phyloP scores from a whole-genome alignment of 2,113 vertebrate species.

The Nibea albiflora region DNA sequence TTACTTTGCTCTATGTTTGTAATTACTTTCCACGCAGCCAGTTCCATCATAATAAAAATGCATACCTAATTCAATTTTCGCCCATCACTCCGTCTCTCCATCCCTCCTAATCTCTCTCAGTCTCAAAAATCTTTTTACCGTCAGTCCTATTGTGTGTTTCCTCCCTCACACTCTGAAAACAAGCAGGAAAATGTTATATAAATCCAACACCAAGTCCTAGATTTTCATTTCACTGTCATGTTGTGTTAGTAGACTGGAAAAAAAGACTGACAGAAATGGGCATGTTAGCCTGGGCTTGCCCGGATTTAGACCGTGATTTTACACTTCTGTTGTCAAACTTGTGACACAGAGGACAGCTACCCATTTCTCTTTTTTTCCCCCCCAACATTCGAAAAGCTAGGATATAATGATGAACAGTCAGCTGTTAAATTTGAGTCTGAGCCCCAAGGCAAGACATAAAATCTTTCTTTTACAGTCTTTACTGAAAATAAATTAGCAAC shows the following conservation, averaged over 20 bases:
- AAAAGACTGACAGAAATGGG: constrained; percentile 52
- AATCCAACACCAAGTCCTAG: constrained; percentile 43
- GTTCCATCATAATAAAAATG: constrained; percentile 22
- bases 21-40: constrained; percentile 10
- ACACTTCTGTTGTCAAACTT: constrained; percentile 49
- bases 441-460: not conserved
- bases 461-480: not conserved
- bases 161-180: constrained; percentile 41
- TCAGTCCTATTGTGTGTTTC: constrained; percentile 13
- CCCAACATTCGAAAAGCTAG: not conserved
- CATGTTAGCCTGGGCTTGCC: constrained; percentile 32
- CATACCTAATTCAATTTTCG: constrained; percentile 7
- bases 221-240: constrained; percentile 51
- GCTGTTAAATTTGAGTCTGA: not conserved
- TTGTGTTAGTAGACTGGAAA: constrained; percentile 40
- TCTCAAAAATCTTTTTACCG: constrained; percentile 32
- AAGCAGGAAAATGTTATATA: constrained; percentile 50
- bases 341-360: constrained; percentile 16
- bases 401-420: not conserved
- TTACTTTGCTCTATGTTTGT: not conserved
- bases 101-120: not conserved
- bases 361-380: not conserved
- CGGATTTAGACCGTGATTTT: constrained; percentile 23
- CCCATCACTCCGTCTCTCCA: not conserved
- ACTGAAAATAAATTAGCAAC: not conserved